A percentile compares a stretch with the other conserved stretches of the same genome.
Evolutionary conservation across 2,113 vertebrate genomes (phyloP).

Genomic region (Plestiodon gilberti): DNA sequence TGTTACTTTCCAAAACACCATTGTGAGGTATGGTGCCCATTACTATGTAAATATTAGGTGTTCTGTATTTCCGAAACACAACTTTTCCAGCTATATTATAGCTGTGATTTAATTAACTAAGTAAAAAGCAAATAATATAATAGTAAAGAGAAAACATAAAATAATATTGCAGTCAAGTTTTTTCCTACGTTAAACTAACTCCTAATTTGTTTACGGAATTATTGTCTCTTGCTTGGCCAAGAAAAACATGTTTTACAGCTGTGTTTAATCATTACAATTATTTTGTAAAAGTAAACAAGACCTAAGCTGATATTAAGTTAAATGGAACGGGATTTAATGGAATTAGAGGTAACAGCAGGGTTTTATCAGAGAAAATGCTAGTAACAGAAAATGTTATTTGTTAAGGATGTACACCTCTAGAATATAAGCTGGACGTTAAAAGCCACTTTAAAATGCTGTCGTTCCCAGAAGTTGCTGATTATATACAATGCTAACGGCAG

Average conservation of each 20-base stretch:
- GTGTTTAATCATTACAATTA: conserved; percentile 46
- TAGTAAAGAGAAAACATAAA: conserved; percentile 6
- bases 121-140: not conserved
- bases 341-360: conserved; percentile 38
- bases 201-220: conserved; percentile 24
- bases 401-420: not conserved
- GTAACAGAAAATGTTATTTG: conserved; percentile 10
- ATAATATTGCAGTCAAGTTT: conserved; percentile 15
- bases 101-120: conserved; percentile 6
- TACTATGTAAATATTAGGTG: conserved; percentile 3
- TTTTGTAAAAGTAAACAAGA: conserved; percentile 53
- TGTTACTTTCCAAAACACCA: not conserved
- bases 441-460: conserved; percentile 12
- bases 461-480: not conserved
- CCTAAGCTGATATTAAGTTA: conserved; percentile 51
- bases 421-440: not conserved
- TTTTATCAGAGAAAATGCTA: conserved; percentile 12
- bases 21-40: conserved; percentile 5
- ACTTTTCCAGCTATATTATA: not conserved
- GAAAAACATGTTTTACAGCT: conserved; percentile 18
- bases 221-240: conserved; percentile 23
- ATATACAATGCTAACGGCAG: not conserved
- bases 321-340: conserved; percentile 54
- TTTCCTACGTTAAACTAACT: conserved; percentile 23
- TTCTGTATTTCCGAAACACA: not conserved